Evolutionary conservation across 2,113 vertebrate species (phyloP).

Genomic region (Rallus limicola): DNA sequence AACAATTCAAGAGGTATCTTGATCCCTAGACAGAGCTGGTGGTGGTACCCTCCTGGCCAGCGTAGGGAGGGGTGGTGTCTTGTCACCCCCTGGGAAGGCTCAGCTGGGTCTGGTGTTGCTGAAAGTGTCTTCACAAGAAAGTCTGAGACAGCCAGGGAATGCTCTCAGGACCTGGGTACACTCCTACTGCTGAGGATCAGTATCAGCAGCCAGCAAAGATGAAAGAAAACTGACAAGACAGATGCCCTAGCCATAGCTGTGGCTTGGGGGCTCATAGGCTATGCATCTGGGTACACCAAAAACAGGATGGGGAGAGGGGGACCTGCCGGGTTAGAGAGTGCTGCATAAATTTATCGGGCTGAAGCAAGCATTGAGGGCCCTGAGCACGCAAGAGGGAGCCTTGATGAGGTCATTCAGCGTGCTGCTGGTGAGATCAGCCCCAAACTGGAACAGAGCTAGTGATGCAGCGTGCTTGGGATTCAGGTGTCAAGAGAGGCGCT

Average conservation of each 20-base stretch:
- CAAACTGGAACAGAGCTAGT: neutral
- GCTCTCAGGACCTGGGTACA: neutral
- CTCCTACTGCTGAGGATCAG: neutral
- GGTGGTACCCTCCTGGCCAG: neutral
- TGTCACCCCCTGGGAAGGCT: neutral
- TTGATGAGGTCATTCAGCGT: neutral
- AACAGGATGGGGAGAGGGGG: neutral
- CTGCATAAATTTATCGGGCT: neutral
- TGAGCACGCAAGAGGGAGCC: neutral
- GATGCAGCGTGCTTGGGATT: neutral
- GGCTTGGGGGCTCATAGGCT: neutral
- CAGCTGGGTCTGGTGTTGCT: neutral
- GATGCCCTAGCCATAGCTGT: neutral
- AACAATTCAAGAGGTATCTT: neutral
- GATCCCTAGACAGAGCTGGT: neutral
- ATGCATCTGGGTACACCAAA: neutral
- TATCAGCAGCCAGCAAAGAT: neutral
- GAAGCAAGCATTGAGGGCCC: neutral
- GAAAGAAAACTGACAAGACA: neutral
- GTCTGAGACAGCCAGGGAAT: rapidly evolving
- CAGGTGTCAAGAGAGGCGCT: neutral
- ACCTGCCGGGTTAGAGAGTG: neutral
- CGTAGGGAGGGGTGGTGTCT: neutral
- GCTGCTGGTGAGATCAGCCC: neutral
- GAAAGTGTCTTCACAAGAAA: neutral